These are phyloP conservation scores for Austrolebias charrua DNA, from an alignment of 2,797 vertebrate genomes.

Conservation along the genomic window DNA sequence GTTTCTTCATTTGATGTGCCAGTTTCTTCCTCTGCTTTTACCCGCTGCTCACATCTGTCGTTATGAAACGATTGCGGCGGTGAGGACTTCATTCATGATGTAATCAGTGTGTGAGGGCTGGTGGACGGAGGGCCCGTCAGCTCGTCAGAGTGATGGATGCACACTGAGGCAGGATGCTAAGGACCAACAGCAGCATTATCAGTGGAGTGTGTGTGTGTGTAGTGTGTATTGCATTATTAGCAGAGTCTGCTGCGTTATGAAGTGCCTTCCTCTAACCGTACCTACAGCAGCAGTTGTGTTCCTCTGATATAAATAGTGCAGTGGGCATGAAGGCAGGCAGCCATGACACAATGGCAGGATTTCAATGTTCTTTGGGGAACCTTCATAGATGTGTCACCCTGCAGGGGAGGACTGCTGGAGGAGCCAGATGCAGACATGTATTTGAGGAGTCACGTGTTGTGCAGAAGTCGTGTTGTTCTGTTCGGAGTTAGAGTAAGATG, in stretches of 20 bases:
- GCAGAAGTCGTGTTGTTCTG: not conserved
- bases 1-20: too few relatives aligned
- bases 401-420: constrained; percentile 41
- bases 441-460: not conserved
- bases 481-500: not conserved
- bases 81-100: constrained; percentile 58
- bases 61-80: constrained; percentile 37
- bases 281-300: constrained; percentile 76
- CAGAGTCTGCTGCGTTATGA: constrained; percentile 63
- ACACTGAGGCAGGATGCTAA: constrained; percentile 37
- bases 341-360: constrained; percentile 72
- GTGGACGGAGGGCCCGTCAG: constrained; percentile 39
- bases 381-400: constrained; percentile 70
- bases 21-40: not conserved
- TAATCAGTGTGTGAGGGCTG: constrained; percentile 45
- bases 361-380: constrained; percentile 69
- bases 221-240: constrained; percentile 63
- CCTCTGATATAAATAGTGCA: constrained; percentile 73
- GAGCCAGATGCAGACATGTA: constrained; percentile 45
- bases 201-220: constrained; percentile 16
- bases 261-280: constrained; percentile 74
- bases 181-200: constrained; percentile 36
- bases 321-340: constrained; percentile 63
- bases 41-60: not conserved
- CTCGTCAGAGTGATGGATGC: constrained; percentile 51